These are phyloP conservation scores for Pangasius djambal DNA, from an alignment of 2,797 vertebrate genomes.

Conservation along the genomic window DNA sequence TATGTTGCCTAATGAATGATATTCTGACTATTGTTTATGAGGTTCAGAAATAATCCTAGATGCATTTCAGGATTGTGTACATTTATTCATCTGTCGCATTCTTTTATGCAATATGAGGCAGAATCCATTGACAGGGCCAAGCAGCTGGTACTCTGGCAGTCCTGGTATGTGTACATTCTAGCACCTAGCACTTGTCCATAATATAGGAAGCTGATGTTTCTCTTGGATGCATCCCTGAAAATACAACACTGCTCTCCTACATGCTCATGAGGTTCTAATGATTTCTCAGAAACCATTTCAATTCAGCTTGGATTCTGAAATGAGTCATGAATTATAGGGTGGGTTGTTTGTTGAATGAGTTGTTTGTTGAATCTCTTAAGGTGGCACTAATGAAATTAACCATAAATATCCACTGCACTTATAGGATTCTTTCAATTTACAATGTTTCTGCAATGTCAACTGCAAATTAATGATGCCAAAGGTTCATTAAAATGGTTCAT, in stretches of 20 bases:
- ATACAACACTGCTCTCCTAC: not conserved
- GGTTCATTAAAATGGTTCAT: not conserved
- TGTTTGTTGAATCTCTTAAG: constrained; percentile 9
- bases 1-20: not conserved
- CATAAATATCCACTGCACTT: not conserved
- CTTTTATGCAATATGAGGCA: not conserved
- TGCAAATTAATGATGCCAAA: not conserved
- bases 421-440: not conserved
- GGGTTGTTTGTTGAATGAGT: not conserved
- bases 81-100: too few relatives aligned
- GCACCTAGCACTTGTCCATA: not conserved
- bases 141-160: not conserved
- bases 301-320: not conserved
- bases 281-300: not conserved
- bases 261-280: not conserved
- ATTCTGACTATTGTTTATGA: not conserved
- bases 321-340: not conserved
- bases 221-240: not conserved
- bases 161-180: not conserved
- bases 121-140: not conserved
- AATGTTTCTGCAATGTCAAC: not conserved
- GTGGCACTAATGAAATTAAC: constrained; percentile 2
- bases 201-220: not conserved
- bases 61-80: not conserved
- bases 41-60: not conserved